Evolutionary conservation across 2,113 vertebrate species (phyloP).

Genomic region (Ochotona princeps): DNA sequence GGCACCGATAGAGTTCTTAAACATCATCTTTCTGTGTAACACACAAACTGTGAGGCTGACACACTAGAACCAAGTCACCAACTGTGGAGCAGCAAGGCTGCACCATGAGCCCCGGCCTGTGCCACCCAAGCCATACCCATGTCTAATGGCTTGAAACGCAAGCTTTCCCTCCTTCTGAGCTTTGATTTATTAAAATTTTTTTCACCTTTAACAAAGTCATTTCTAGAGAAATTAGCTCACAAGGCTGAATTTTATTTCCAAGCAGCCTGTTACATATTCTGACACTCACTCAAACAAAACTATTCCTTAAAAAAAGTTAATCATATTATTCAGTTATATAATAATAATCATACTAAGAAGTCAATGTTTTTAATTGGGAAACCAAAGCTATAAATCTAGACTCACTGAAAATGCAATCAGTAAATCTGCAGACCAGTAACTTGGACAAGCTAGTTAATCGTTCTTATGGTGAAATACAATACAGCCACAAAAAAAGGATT

Average conservation of each 20-base stretch:
- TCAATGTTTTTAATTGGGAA: no score
- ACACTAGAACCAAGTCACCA: neutral
- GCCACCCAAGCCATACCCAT: neutral
- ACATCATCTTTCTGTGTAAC: neutral
- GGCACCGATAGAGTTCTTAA: neutral
- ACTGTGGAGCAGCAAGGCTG: neutral
- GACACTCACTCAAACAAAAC: neutral
- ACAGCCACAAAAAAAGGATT: neutral
- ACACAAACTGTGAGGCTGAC: no score
- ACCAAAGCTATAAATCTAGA: no score
- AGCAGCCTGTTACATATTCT: slow-evolving; percentile 15
- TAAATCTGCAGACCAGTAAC: no score
- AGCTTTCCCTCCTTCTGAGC: neutral
- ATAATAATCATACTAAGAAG: no score
- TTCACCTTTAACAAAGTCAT: neutral
- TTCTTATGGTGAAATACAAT: neutral
- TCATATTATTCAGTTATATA: neutral
- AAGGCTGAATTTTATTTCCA: slow-evolving; percentile 5
- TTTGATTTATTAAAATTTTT: neutral
- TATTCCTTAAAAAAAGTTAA: neutral
- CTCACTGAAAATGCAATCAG: no score
- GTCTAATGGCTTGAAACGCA: neutral
- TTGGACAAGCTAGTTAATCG: no score
- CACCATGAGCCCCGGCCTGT: neutral
- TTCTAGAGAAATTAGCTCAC: neutral